Evolutionary conservation across 2,113 vertebrate genomes (phyloP), one percentile per base, ranked within the genome.

Genomic region (Nesoenas mayeri): DNA sequence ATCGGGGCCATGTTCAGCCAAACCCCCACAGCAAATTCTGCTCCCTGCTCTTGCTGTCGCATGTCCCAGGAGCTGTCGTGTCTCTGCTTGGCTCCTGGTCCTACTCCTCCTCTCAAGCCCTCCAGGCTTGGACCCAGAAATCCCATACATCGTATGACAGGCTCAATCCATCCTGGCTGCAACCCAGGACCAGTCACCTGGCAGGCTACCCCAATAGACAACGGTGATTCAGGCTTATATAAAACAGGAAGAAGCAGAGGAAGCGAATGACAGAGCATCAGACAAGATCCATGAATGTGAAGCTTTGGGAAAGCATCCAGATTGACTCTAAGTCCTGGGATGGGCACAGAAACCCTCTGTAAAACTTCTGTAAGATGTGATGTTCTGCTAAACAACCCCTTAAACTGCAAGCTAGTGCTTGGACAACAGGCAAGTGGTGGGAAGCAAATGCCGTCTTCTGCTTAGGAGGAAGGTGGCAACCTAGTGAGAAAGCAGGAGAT

Each of bases 71-170:
- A 88, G 21, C 54, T 77, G 58, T 48, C 67, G 69, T 88, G 83
- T 79, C 58, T 92, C 58, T 91, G 32, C 67, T 86, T 96, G 83
- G 91, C 79, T 91, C 66, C 73, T 1, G 1, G 56, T 92, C 51
- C 71, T 79, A 5, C 36, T 92, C 29, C 66, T 85, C 62, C 60
- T 80, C 83, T 47, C 72, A 88, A 53, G 32, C 36, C 75, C 79
- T 73, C 34, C 38, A 15, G 96, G 75, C 75, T 5, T 65, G 79
- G 75, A 51, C 75, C 79, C 89, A 85, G 67, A 65, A 73, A 83
- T 91, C 67, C 67, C 67, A 10, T 28, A 12, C 44, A 20, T 34
- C 0, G 0, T 82, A 42, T 9, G 2, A 47, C 40, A 79, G 50
- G 10, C 62, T 91, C 48, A 66, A 48, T 69, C 44, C n/a, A 32